Evolutionary conservation across 1,140 invertebrate genomes (phyloP).

Genomic region (Conus ventricosus): DNA sequence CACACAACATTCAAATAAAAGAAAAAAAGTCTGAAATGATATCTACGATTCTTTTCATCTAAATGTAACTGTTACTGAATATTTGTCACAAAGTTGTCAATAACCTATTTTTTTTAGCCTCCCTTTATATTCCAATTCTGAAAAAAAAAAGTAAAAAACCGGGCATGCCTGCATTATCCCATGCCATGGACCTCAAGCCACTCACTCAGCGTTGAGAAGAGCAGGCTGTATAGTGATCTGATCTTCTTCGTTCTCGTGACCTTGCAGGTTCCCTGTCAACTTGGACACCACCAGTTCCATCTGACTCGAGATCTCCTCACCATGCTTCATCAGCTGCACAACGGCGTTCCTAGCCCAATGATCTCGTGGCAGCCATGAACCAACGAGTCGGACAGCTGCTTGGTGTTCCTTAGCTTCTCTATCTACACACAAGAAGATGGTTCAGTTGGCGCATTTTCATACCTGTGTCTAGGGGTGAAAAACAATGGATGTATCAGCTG

Average conservation of each 20-base stretch:
- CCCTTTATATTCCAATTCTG: too few relatives aligned
- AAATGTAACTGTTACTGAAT: too few relatives aligned
- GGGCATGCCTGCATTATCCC: too few relatives aligned
- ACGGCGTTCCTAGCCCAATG: conserved; percentile 74
- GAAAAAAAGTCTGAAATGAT: too few relatives aligned
- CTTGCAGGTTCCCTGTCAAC: conserved; percentile 59
- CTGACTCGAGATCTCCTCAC: conserved; percentile 75
- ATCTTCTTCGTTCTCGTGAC: conserved; percentile 58
- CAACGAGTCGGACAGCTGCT: conserved; percentile 70
- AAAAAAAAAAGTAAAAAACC: too few relatives aligned
- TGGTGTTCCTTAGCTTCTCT: conserved; percentile 68
- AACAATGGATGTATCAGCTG: too few relatives aligned
- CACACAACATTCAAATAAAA: too few relatives aligned
- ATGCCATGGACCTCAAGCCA: background rate
- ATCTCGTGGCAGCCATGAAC: conserved; percentile 63
- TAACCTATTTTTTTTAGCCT: too few relatives aligned
- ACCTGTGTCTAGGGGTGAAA: too few relatives aligned
- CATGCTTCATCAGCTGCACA: conserved; percentile 75
- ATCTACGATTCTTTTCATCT: too few relatives aligned
- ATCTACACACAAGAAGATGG: conserved; percentile 59
- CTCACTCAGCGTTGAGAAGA: conserved; percentile 70
- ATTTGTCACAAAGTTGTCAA: too few relatives aligned
- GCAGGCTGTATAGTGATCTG: conserved; percentile 75
- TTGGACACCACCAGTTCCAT: conserved; percentile 75
- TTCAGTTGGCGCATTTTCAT: too few relatives aligned